phyloP scores from a whole-genome alignment of 2,888 invertebrate genomes.

The Coleophora deauratella region DNA sequence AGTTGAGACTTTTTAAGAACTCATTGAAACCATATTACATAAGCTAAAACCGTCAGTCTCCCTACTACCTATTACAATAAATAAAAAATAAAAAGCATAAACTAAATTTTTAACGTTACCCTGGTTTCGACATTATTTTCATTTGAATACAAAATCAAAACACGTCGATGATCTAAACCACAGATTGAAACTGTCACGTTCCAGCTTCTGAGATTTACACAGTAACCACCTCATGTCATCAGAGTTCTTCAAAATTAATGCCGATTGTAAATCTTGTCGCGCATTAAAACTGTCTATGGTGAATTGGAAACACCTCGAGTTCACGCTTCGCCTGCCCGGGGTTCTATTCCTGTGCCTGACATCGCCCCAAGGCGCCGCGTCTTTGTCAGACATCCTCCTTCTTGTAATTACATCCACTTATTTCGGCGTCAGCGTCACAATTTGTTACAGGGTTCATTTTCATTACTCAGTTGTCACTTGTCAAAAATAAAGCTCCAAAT shows the following conservation, averaged over 20 bases:
- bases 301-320: slow-evolving; percentile 63
- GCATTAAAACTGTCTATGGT: slow-evolving; percentile 40
- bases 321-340: slow-evolving; percentile 36
- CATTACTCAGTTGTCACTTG: slow-evolving; percentile 19
- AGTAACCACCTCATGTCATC: slow-evolving; percentile 42
- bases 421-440: slow-evolving; percentile 37
- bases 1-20: too few relatives aligned
- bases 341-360: slow-evolving; percentile 66
- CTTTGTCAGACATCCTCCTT: slow-evolving; percentile 48
- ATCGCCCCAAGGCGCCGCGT: slow-evolving; percentile 38
- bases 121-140: too few relatives aligned
- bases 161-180: not conserved
- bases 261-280: slow-evolving; percentile 58
- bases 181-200: not conserved
- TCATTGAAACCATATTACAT: too few relatives aligned
- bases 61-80: too few relatives aligned
- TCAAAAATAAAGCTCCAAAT: slow-evolving; percentile 1
- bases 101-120: too few relatives aligned
- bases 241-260: slow-evolving; percentile 56
- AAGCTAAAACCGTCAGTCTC: too few relatives aligned
- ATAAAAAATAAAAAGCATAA: too few relatives aligned
- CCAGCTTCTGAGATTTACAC: too few relatives aligned
- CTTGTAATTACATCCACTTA: slow-evolving; percentile 60
- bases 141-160: not conserved
- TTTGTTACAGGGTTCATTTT: slow-evolving; percentile 8